Base-by-base conservation (phyloP, 1,140 invertebrate genomes). In the Mizuhopecten yessoensis region DNA sequence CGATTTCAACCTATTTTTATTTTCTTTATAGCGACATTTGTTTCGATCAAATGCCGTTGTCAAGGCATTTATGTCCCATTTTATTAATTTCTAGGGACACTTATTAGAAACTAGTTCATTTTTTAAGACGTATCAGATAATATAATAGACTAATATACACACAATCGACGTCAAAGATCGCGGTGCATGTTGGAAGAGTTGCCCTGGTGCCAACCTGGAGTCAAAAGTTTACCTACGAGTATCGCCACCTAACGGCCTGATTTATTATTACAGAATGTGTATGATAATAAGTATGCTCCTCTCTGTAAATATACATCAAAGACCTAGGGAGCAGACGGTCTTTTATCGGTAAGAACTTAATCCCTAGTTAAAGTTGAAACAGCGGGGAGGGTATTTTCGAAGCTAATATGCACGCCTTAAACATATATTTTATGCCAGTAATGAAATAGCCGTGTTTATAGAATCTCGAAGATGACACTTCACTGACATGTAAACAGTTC, bases 231-330 rank as follows among this genome's bases (percentile, higher is more conserved):
- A 75, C 1, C 9, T 45, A 45, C 3, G 17, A 17, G n/a, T n/a
- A 75, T n/a, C 57, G 57, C 5, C 57, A 29, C n/a, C 57, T 45
- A 75, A 0, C 23, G 23, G n/a, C 57, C 29, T 75, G 57, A 75
- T 75, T 75, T 75, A 75, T n/a, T 75, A 75, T 75, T 29, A n/a
- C n/a, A 29, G 57, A 29, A 75, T 75, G 42, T 75, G 29, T 29
- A n/a, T 75, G 57, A 75, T 75, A 75, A 75, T 75, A 29, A 23
- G 5, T 7, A 23, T 75, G n/a, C 11, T 75, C 57, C 0, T 75
- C 57, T 75, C 23, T 75, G 57, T 75, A 29, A 75, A 75, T n/a
- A 75, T n/a, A 75, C 57, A 5, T 75, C 57, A 75, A 75, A 75
- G 57, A 17, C 5, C n/a, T 29, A 5, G 23, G 3, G 23, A 75